These are phyloP conservation scores for Pseudois nayaur DNA, from an alignment of 2,113 vertebrate genomes.

Conservation along the genomic window DNA sequence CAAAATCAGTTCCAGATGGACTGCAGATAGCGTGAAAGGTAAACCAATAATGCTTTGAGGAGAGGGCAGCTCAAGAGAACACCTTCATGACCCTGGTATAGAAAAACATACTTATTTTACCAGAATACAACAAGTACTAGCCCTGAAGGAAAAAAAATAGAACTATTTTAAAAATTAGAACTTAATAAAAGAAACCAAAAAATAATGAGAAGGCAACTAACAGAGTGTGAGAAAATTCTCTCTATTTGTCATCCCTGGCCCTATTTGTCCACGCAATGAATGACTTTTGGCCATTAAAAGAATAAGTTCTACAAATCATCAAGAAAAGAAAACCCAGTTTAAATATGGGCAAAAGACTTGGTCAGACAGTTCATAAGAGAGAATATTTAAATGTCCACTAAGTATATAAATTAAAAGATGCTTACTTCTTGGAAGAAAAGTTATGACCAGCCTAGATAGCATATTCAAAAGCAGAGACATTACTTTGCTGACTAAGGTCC, in stretches of 20 bases:
- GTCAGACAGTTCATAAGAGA: neutral
- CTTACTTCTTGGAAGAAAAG: too few relatives aligned
- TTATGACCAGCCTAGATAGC: too few relatives aligned
- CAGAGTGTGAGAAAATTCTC: neutral
- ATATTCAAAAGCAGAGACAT: too few relatives aligned
- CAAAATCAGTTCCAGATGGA: constrained; percentile 61
- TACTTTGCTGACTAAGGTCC: too few relatives aligned
- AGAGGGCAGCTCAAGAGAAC: neutral
- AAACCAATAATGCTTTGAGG: constrained; percentile 16
- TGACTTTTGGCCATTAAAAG: neutral
- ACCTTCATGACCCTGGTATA: neutral
- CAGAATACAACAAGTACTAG: neutral
- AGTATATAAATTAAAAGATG: neutral
- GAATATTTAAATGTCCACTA: neutral
- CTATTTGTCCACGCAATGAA: neutral
- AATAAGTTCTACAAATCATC: neutral
- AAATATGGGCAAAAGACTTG: neutral
- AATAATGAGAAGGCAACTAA: neutral
- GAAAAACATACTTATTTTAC: neutral
- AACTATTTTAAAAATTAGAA: neutral
- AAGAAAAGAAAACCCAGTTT: neutral
- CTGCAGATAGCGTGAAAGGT: neutral
- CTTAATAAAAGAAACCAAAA: neutral
- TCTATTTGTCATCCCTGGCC: neutral
- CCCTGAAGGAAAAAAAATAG: neutral